Evolutionary conservation across 2,888 invertebrate genomes (phyloP).

Genomic region (Oscheius sp.): DNA sequence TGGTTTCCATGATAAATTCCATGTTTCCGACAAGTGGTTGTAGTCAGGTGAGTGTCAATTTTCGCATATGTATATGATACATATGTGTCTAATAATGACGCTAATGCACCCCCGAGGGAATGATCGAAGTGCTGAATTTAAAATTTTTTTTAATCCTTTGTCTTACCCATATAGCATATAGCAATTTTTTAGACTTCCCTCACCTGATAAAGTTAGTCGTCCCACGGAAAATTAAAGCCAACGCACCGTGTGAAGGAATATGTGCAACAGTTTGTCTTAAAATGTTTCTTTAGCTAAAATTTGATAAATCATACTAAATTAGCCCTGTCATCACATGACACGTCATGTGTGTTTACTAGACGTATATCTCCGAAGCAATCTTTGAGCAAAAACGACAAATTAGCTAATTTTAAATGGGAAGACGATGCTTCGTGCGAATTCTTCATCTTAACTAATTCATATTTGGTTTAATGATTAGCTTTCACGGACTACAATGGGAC

Average conservation of each 20-base stretch:
- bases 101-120: slow-evolving; percentile 10
- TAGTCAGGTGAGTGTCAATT: not conserved
- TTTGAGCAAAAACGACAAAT: not conserved
- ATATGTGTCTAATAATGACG: slow-evolving; percentile 1
- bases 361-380: not conserved
- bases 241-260: not conserved
- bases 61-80: not conserved
- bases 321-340: not conserved
- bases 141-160: not conserved
- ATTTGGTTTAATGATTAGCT: too few relatives aligned
- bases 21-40: too few relatives aligned
- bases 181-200: not conserved
- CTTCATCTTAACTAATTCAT: not conserved
- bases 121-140: not conserved
- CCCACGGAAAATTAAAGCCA: not conserved
- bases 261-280: not conserved
- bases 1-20: not conserved
- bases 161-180: not conserved
- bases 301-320: not conserved
- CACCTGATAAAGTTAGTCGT: not conserved
- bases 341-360: not conserved
- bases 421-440: not conserved
- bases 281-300: not conserved
- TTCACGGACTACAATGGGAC: too few relatives aligned
- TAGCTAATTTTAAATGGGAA: not conserved